These are phyloP conservation scores for Ptychodera flava DNA, from an alignment of 35 echinoderm and acorn worm genomes.

Conservation along the genomic window DNA sequence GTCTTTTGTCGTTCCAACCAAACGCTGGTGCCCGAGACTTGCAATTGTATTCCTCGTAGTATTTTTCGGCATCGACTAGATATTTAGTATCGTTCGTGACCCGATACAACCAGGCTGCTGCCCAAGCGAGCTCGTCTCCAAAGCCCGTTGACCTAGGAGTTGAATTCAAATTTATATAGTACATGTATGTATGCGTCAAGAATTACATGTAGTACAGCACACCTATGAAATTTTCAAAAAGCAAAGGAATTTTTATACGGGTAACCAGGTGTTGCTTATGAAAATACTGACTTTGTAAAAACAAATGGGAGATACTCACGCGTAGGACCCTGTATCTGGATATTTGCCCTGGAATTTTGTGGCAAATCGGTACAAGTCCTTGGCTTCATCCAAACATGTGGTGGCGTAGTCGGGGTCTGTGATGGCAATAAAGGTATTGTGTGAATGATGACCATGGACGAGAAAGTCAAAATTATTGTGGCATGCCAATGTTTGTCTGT, in stretches of 20 bases:
- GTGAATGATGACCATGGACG: not conserved
- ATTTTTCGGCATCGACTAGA: constrained; percentile 3
- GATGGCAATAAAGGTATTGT: not conserved
- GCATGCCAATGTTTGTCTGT: too few species aligned
- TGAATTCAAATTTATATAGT: not conserved
- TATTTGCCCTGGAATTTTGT: constrained; percentile 48
- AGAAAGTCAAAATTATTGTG: not conserved
- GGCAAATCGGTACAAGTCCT: constrained; percentile 53
- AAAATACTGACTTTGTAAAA: not conserved
- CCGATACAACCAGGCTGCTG: constrained; percentile 57
- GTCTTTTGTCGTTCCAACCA: constrained; percentile 63
- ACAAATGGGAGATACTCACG: not conserved
- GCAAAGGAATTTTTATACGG: not conserved
- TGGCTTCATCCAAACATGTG: constrained; percentile 15
- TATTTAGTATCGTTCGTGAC: constrained; percentile 26
- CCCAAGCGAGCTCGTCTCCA: constrained; percentile 53
- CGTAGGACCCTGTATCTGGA: constrained; percentile 36
- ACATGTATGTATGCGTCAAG: not conserved
- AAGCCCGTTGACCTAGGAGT: constrained; percentile 43
- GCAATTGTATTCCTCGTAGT: constrained; percentile 14
- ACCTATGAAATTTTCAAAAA: not conserved
- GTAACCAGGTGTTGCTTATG: not conserved
- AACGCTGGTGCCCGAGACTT: constrained; percentile 38
- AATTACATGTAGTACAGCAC: not conserved
- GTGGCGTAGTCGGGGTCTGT: constrained; percentile 44